Base-by-base conservation (phyloP, 2,797 vertebrate species). In the Parauchenoglanis ngamensis region DNA sequence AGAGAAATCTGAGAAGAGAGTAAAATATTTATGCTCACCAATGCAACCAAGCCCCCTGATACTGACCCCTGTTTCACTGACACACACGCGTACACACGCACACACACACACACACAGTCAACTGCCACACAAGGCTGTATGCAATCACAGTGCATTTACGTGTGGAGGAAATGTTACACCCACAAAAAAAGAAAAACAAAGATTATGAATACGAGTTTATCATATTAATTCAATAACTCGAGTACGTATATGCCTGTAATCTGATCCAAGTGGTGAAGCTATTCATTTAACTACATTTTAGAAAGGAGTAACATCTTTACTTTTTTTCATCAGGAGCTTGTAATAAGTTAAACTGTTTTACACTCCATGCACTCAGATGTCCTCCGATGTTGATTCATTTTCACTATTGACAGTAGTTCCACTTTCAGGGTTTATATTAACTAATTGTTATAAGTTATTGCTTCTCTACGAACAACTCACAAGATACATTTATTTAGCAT, bases 1-100 rank as follows among this genome's bases (percentile, higher is more conserved):
- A 95, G 93, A 92, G 95, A 83, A 96, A 96, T 65, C 67, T 91
- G 95, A 96, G 93, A 93, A 90, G 72, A 88, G 90, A 90, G 88
- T 94, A 65, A 95, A 95, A 94, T 94, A 95, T 96, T 96, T 87
- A 95, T 95, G 94, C 92, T 94, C 89, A 92, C 93, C 93, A 89
- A 65, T 87, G 90, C 84, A 49, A 54, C 89, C 86, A 88, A 89
- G 88, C 92, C 90, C 92, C 92, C 90, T 88, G 57, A 76, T 77
- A 88, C 87, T 92, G 89, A 92, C 91, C 92, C 90, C 56, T 82
- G 73, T 68, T 56, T 83, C 25, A 80, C 21, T 75, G 40, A 59
- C 67, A 40, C 72, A 52, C 73, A 52, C 70, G 7, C 68, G 19
- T 17, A 49, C 75, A 54, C 75, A 54, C n/a, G n/a, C 75, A 52